Percentiles rank a stretch among this genome's conserved stretches.
These are phyloP conservation scores for Campoletis sonorensis DNA, from an alignment of 1,140 invertebrate genomes.

Conservation along the genomic window DNA sequence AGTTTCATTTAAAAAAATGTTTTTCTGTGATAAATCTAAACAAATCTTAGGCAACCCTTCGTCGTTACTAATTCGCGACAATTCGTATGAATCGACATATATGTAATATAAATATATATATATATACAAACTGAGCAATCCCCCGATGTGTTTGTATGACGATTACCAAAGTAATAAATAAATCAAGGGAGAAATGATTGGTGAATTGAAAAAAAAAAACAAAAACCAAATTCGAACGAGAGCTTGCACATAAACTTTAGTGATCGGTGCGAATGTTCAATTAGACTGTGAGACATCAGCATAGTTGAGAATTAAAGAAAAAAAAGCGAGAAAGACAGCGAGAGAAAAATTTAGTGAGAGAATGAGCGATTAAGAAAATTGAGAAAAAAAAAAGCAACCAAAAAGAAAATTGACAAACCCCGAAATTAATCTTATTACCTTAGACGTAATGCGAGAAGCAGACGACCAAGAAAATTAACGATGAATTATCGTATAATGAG, in stretches of 20 bases:
- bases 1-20: slow-evolving; percentile 71
- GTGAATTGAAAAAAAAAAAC: background rate
- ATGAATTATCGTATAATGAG: slow-evolving; percentile 47
- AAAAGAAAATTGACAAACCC: background rate
- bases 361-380: background rate
- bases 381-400: background rate
- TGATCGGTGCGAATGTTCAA: slow-evolving; percentile 10
- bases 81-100: too few relatives aligned
- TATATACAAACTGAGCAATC: too few relatives aligned
- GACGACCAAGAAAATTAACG: slow-evolving; percentile 62
- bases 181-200: slow-evolving; percentile 28
- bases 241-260: slow-evolving; percentile 17
- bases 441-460: slow-evolving; percentile 57
- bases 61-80: background rate
- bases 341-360: slow-evolving; percentile 6
- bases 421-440: slow-evolving; percentile 28
- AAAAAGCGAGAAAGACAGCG: background rate
- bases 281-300: background rate
- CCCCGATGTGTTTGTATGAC: slow-evolving; percentile 43
- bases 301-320: slow-evolving; percentile 1
- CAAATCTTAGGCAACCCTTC: slow-evolving; percentile 47
- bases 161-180: slow-evolving; percentile 27
- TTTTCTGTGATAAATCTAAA: slow-evolving; percentile 75
- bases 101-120: slow-evolving; percentile 3
- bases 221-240: background rate